Evolutionary conservation across 1,140 invertebrate genomes (phyloP), one percentile per base, ranked within the genome.

Genomic region (Aricia agestis): DNA sequence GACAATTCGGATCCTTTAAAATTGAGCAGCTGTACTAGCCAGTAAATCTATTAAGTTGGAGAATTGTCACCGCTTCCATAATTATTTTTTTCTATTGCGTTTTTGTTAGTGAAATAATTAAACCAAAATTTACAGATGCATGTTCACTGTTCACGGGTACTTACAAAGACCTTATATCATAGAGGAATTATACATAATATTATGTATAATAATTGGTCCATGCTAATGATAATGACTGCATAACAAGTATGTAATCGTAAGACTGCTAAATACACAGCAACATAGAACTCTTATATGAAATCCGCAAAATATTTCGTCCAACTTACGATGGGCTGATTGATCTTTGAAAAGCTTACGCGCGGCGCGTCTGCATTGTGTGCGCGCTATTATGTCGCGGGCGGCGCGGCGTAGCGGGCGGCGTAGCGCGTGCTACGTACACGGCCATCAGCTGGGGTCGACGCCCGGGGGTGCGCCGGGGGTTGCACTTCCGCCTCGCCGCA

Each of bases 401-500:
- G 66, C 0, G 58, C 36, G 45, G 11, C 45, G 41, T 42, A 42
- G 41, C 41, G 41, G 45, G 11, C 45, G 45, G 11, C 45, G 45
- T 52, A 52, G 45, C 45, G 45, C 45, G 45, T 52, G 45, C 45
- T 52, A 52, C 45, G 58, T 19, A 19, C 41, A 72, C 72, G 68
- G 31, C 70, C 69, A 75, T 72, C 69, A 36, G 36, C 36, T 79
- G 83, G 82, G 88, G 88, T 90, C 85, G 85, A 86, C 81, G 87
- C 75, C 86, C 86, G 82, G 80, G 80, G 82, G 82, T 76, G 80
- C 65, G 68, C 72, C 67, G 79, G 83, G 84, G 81, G 81, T 83
- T 87, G 82, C 87, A 86, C 86, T 89, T 91, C 87, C 87, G 82
- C 84, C 83, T 86, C 86, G 83, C 86, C 87, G 83, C 86, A 88